Percentiles rank a stretch among this genome's conserved stretches.
Evolutionary conservation across 2,888 invertebrate genomes (phyloP).

Genomic region (Zootermopsis nevadensis): DNA sequence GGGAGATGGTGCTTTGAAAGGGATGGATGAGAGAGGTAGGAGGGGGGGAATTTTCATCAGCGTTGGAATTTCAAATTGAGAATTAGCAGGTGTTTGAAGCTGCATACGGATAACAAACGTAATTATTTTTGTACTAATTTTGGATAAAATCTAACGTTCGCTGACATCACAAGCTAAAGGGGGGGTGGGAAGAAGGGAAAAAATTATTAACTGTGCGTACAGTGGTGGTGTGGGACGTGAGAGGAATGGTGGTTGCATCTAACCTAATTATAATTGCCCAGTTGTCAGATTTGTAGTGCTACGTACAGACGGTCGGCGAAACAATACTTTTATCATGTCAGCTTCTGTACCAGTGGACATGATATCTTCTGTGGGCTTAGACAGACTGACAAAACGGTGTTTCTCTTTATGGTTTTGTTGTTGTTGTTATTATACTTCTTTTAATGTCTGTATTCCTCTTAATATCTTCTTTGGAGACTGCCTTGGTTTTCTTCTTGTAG

Average conservation of each 20-base stretch:
- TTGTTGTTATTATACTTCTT: too few relatives aligned
- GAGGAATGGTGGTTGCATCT: slow-evolving; percentile 12
- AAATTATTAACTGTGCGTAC: slow-evolving; percentile 41
- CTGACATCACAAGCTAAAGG: slow-evolving; percentile 20
- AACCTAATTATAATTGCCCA: slow-evolving; percentile 39
- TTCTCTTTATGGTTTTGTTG: too few relatives aligned
- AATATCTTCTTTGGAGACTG: too few relatives aligned
- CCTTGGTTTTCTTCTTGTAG: too few relatives aligned
- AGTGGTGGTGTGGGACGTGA: slow-evolving; percentile 3
- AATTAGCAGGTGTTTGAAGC: slow-evolving; percentile 50
- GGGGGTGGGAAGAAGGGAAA: slow-evolving; percentile 14
- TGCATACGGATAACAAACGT: slow-evolving; percentile 44
- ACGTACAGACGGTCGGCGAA: background rate
- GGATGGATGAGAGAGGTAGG: background rate
- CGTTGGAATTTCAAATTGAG: slow-evolving; percentile 48
- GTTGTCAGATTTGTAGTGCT: slow-evolving; percentile 43
- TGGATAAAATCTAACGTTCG: slow-evolving; percentile 36
- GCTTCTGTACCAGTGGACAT: too few relatives aligned
- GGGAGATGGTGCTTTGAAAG: background rate
- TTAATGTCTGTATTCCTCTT: too few relatives aligned
- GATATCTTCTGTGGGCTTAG: too few relatives aligned
- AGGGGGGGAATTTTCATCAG: slow-evolving; percentile 47
- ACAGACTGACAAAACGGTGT: too few relatives aligned
- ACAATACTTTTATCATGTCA: too few relatives aligned
- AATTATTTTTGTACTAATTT: slow-evolving; percentile 51